Evolutionary conservation across 2,888 invertebrate species (phyloP).

Genomic region (Allolobophora icterica): DNA sequence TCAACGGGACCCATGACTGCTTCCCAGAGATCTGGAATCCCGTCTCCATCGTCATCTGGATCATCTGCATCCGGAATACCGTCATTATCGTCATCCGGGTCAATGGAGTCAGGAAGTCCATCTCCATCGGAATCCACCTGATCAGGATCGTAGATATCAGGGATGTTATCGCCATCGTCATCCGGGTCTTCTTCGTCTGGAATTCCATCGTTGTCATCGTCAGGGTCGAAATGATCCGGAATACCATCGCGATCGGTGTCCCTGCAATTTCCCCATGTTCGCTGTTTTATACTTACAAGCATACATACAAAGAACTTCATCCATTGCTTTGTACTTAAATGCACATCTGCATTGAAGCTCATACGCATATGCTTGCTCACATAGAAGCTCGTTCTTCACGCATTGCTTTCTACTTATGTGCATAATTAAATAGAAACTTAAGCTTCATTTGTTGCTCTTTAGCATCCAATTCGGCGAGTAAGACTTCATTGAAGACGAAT

Average conservation of each 20-base stretch:
- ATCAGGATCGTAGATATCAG: constrained; percentile 39
- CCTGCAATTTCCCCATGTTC: not conserved
- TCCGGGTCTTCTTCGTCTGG: constrained; percentile 37
- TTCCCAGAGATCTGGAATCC: constrained; percentile 39
- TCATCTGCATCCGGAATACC: constrained; percentile 39
- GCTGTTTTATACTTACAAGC: too few species aligned
- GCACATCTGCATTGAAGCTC: too few species aligned
- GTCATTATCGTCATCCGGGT: constrained; percentile 41
- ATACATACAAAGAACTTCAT: too few species aligned
- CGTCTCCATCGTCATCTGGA: constrained; percentile 39
- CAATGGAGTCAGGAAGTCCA: constrained; percentile 39
- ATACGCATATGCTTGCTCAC: too few species aligned
- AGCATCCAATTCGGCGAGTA: too few species aligned
- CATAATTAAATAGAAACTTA: too few species aligned
- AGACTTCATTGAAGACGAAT: too few species aligned
- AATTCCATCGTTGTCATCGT: constrained; percentile 39
- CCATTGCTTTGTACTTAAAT: too few species aligned
- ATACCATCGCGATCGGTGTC: constrained; percentile 41
- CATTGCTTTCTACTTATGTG: too few species aligned
- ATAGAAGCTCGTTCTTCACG: too few species aligned
- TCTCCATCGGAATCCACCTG: constrained; percentile 42
- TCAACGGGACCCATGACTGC: constrained; percentile 37
- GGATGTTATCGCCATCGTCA: constrained; percentile 41
- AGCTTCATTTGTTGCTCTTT: too few species aligned
- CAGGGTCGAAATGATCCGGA: constrained; percentile 37